Evolutionary conservation across 2,113 vertebrate species (phyloP).

Genomic region (Coracopsis vasa): DNA sequence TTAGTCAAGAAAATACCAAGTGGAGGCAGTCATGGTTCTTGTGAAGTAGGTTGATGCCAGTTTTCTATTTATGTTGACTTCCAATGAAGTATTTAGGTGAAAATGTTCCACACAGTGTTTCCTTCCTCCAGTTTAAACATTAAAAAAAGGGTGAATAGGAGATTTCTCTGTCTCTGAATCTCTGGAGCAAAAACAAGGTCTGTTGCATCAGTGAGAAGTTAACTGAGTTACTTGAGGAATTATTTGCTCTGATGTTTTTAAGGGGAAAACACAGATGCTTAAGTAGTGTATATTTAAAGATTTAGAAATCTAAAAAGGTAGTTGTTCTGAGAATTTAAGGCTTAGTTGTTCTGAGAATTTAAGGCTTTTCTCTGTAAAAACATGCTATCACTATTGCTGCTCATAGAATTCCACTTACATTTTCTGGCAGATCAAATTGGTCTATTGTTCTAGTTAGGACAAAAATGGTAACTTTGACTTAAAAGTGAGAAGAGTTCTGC

Average conservation of each 20-base stretch:
- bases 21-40: background rate
- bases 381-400: background rate
- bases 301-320: background rate
- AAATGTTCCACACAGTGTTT: constrained; percentile 42
- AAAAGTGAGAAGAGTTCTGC: background rate
- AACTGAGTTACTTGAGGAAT: constrained; percentile 2
- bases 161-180: constrained; percentile 18
- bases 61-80: constrained; percentile 25
- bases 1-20: background rate
- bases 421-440: background rate
- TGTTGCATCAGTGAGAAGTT: background rate
- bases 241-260: constrained; percentile 8
- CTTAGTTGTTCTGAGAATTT: background rate
- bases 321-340: background rate
- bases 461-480: background rate
- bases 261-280: background rate
- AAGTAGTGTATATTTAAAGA: background rate
- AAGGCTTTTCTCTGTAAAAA: background rate
- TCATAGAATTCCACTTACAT: background rate
- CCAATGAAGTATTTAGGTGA: constrained; percentile 54
- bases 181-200: background rate
- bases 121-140: constrained; percentile 42
- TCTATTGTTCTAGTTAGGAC: background rate
- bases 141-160: constrained; percentile 34
- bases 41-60: constrained; percentile 20